Evolutionary conservation across 2,113 vertebrate species (phyloP).

Genomic region (Pedionomus torquatus): DNA sequence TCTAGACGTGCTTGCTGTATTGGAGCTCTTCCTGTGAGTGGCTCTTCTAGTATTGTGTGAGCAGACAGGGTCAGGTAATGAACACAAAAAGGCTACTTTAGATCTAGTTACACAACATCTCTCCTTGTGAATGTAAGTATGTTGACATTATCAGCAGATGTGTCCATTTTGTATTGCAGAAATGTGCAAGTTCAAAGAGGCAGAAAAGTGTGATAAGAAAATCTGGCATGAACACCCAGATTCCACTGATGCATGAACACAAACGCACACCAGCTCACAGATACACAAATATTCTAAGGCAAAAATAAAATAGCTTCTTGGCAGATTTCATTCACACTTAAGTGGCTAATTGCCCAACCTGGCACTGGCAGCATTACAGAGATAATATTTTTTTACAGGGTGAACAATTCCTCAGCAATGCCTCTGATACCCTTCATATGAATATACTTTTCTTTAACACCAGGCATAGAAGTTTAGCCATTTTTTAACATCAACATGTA

Average conservation of each 20-base stretch:
- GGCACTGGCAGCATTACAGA: not conserved
- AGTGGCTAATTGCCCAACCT: slow-evolving; percentile 41
- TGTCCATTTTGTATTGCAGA: slow-evolving; percentile 20
- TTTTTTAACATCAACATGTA: not conserved
- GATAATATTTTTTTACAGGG: not conserved
- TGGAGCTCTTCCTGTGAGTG: not conserved
- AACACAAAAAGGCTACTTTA: not conserved
- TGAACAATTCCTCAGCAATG: not conserved
- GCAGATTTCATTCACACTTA: slow-evolving; percentile 34
- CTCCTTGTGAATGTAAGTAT: not conserved
- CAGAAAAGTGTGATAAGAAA: slow-evolving; percentile 43
- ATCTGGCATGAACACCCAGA: not conserved
- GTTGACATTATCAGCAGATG: slow-evolving; percentile 37
- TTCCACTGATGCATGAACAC: slow-evolving; percentile 14
- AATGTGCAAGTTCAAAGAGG: slow-evolving; percentile 31
- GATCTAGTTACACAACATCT: slow-evolving; percentile 4
- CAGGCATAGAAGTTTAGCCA: not conserved
- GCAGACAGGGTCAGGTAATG: not conserved
- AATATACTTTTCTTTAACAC: not conserved
- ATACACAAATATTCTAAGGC: not conserved
- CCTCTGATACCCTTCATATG: not conserved
- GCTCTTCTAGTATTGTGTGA: not conserved
- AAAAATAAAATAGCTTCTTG: slow-evolving; percentile 40
- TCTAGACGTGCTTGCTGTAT: not conserved
- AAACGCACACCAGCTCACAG: slow-evolving; percentile 14